Conservation (phyloP, 2,797 vertebrate genomes). For the Botia almorhae region DNA sequence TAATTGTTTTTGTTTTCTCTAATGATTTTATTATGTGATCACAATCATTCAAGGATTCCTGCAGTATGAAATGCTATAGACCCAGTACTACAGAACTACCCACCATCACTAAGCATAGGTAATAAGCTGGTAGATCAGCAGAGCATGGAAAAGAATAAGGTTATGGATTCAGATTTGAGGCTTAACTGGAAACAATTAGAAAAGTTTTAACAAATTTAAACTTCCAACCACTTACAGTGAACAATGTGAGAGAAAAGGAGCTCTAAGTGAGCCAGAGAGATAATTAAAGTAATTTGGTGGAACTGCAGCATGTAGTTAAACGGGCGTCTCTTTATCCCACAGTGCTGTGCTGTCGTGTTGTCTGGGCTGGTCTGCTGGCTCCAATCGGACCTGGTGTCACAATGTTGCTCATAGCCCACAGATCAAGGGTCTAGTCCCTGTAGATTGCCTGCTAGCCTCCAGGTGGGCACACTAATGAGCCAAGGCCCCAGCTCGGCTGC, state of each 20-base stretch:
- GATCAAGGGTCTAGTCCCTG: conserved; percentile 82
- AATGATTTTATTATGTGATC: neutral
- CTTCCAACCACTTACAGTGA: conserved; percentile 42
- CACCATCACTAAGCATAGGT: neutral
- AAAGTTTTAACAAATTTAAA: conserved; percentile 39
- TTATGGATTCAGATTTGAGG: conserved; percentile 5
- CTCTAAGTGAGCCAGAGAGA: conserved; percentile 52
- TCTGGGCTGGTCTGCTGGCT: conserved; percentile 57
- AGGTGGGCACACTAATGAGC: conserved; percentile 90
- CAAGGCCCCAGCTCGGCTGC: conserved; percentile 72
- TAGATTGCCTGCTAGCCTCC: conserved; percentile 80
- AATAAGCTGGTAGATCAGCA: neutral
- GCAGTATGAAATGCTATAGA: too few relatives aligned
- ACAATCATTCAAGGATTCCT: too few relatives aligned
- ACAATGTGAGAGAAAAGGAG: conserved; percentile 43
- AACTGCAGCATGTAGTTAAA: conserved; percentile 54
- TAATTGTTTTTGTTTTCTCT: neutral
- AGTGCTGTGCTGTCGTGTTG: conserved; percentile 51
- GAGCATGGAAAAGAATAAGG: neutral
- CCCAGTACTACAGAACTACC: too few relatives aligned
- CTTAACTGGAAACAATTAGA: conserved; percentile 10
- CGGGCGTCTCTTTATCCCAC: conserved; percentile 53
- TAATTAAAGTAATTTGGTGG: conserved; percentile 73
- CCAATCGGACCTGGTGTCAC: conserved; percentile 71
- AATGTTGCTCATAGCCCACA: conserved; percentile 76